Evolutionary conservation across 2,797 vertebrate genomes (phyloP), one percentile per base, ranked within the genome.

Genomic region (Schizopygopsis malacanthus): DNA sequence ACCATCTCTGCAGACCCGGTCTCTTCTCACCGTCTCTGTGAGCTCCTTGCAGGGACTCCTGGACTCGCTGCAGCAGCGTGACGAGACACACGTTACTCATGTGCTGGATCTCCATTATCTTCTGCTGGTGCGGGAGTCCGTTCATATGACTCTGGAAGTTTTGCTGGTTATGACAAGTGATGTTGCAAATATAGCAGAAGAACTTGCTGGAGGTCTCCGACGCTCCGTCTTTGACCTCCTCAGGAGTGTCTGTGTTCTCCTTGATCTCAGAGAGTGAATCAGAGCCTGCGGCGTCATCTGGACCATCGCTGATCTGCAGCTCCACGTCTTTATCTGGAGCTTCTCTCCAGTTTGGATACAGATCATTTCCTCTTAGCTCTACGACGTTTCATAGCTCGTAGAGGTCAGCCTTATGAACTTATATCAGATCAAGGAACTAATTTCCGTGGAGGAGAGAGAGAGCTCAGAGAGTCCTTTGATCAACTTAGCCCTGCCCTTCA

Each of bases 141-240:
- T 95, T 95, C 97, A 99, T 96, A 88, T 99, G 98, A 91, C 96
- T 94, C 88, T 97, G 97, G 92, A 99, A 99, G 28, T 28, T 28
- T 95, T 98, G 97, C 92, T 98, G 97, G 93, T 95, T 98, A 91
- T 94, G 94, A 92, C 97, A 98, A 91, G 95, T 96, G 81, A 96
- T 96, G 93, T 97, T 98, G 94, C 98, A 99, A 90, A 99, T 96
- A 10, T 97, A 99, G 91, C 98, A 99, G 94, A 97, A 98, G 94
- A 98, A 99, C 91, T 97, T 98, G 89, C 95, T 95, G 73, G 92
- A 65, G 20, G 81, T 69, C 72, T 87, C 83, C 18, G 90, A 92
- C n/a, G 92, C 93, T 0, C 5, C 92, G 22, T 95, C 95, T 0
- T 94, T 92, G 82, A 83, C 43, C 52, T 78, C 67, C 10, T 88